Evolutionary conservation across 2,797 vertebrate genomes (phyloP).

Genomic region (Leptoclinus maculatus): DNA sequence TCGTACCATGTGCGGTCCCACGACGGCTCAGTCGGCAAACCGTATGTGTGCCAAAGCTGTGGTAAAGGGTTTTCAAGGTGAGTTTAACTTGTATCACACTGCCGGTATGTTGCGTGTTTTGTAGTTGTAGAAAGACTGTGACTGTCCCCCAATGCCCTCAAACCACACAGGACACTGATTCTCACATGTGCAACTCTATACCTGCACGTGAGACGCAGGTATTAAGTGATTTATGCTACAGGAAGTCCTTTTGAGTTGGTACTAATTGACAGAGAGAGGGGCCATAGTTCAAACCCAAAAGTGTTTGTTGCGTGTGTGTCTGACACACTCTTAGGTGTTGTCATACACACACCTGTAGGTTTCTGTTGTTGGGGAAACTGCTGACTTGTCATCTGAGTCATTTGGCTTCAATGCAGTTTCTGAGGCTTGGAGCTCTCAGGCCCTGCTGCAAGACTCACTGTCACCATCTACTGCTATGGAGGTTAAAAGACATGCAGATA

Average conservation of each 20-base stretch:
- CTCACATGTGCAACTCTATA: neutral
- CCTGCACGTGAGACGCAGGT: neutral
- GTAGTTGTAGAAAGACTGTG: neutral
- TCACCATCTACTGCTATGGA: conserved; percentile 65
- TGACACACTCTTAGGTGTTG: neutral
- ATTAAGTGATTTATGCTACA: neutral
- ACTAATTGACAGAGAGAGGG: neutral
- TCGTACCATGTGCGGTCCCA: conserved; percentile 99
- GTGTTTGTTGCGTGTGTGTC: neutral
- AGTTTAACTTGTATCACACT: conserved; percentile 62
- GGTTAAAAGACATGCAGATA: conserved; percentile 32
- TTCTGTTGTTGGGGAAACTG: neutral
- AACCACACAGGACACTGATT: neutral
- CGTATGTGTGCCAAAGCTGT: conserved; percentile 99
- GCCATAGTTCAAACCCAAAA: neutral
- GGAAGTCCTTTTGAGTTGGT: neutral
- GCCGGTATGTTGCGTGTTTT: neutral
- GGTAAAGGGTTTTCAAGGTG: conserved; percentile 99
- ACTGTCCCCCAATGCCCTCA: no score
- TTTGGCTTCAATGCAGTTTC: conserved; percentile 13
- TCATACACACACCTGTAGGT: neutral
- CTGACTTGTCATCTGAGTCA: conserved; percentile 7
- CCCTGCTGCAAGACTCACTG: conserved; percentile 14
- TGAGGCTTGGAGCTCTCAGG: conserved; percentile 3
- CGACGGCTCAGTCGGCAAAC: conserved; percentile 98